Conservation (phyloP, 2,113 vertebrate genomes). For the Gymnogyps californianus region DNA sequence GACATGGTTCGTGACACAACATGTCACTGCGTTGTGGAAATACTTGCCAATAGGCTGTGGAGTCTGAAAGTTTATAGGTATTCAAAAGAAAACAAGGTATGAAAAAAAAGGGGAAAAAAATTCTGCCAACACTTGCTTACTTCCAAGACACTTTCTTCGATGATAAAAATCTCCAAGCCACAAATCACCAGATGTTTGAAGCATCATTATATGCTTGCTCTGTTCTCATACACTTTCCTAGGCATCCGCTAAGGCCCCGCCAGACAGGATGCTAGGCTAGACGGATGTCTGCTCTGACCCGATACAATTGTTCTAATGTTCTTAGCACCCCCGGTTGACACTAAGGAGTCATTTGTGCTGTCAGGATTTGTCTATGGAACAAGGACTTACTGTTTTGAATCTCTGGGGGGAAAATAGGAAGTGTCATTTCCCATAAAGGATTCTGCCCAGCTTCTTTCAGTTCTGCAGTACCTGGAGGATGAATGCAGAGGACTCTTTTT, state of each 20-base stretch:
- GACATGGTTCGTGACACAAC: not conserved
- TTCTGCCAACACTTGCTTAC: not conserved
- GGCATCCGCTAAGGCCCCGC: not conserved
- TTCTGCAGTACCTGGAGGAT: not conserved
- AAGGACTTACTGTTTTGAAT: not conserved
- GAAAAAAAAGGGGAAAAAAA: not conserved
- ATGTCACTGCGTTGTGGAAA: not conserved
- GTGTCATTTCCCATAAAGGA: not conserved
- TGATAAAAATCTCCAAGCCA: not conserved
- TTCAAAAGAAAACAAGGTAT: not conserved
- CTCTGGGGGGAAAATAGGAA: not conserved
- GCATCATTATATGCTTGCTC: not conserved
- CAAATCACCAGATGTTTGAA: slow-evolving; percentile 37
- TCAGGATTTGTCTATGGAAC: not conserved
- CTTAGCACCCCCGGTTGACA: slow-evolving; percentile 18
- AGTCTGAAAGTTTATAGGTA: not conserved
- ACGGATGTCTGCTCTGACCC: slow-evolving; percentile 50
- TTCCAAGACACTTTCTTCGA: not conserved
- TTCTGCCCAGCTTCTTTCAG: not conserved
- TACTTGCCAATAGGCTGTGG: not conserved
- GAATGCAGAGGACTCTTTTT: not conserved
- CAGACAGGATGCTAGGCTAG: slow-evolving; percentile 53
- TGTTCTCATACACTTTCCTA: not conserved
- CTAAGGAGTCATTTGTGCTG: not conserved
- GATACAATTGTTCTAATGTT: slow-evolving; percentile 55